Conservation (phyloP, 2,888 invertebrate species). For the Seira musarum region DNA sequence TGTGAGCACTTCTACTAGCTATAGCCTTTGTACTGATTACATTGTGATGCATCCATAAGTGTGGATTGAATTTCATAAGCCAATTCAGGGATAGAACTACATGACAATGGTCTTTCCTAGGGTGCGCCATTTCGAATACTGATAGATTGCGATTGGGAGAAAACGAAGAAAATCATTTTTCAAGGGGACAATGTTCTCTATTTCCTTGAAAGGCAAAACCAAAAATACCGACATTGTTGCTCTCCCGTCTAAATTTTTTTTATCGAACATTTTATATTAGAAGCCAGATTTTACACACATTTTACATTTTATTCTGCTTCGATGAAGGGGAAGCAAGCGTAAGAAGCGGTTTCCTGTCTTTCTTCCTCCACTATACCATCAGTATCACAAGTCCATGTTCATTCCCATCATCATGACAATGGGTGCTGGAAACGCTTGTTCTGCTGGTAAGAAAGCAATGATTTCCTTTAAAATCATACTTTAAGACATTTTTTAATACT, state of each 20-base stretch:
- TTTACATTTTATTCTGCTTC: no score
- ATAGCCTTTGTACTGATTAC: no score
- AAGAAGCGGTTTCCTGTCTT: slow-evolving; percentile 26
- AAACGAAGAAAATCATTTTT: neutral
- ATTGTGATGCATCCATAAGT: neutral
- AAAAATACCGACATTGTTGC: neutral
- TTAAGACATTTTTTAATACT: neutral
- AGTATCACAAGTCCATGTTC: no score
- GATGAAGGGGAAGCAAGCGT: slow-evolving; percentile 1
- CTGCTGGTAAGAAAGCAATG: neutral
- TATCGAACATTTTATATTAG: neutral
- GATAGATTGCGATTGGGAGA: neutral
- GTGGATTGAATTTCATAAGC: neutral
- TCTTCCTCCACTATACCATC: neutral
- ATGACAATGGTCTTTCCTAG: slow-evolving; percentile 4
- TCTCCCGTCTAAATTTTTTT: no score
- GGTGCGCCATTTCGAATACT: slow-evolving; percentile 10
- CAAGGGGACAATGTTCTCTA: neutral
- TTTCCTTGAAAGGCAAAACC: neutral
- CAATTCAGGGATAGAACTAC: neutral
- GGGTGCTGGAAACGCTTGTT: no score
- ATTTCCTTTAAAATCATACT: slow-evolving; percentile 1
- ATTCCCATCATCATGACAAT: neutral
- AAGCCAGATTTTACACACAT: no score
- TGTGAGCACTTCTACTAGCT: no score